phyloP scores from a whole-genome alignment of 2,888 invertebrate genomes.

The Rhodophaea formosa region DNA sequence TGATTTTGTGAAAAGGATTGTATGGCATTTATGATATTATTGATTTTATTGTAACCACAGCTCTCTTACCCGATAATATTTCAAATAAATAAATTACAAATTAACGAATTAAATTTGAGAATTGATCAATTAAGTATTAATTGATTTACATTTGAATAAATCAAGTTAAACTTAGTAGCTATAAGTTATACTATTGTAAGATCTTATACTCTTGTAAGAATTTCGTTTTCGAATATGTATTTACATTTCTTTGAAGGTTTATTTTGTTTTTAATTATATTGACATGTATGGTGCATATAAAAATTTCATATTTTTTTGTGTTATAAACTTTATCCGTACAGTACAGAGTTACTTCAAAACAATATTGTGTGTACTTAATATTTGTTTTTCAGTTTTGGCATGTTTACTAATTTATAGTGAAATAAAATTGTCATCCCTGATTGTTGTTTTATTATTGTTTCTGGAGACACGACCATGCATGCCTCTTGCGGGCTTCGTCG shows the following conservation, averaged over 20 bases:
- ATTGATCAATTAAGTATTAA: too few species aligned
- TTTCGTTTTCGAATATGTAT: not conserved
- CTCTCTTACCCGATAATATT: not conserved
- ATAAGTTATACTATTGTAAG: too few species aligned
- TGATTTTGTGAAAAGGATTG: not conserved
- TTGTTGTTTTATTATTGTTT: slow-evolving; percentile 8
- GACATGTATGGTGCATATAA: slow-evolving; percentile 1
- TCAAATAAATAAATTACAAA: not conserved
- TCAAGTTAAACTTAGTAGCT: too few species aligned
- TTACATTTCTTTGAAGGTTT: slow-evolving; percentile 24
- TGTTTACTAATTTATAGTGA: slow-evolving; percentile 7
- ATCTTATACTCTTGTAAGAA: too few species aligned
- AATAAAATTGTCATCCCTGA: slow-evolving; percentile 18
- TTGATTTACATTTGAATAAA: too few species aligned
- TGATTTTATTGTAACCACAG: not conserved
- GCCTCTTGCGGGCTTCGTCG: too few species aligned
- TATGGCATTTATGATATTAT: slow-evolving; percentile 12
- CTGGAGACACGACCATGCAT: not conserved
- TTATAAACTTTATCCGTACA: not conserved
- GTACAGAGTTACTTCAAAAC: not conserved
- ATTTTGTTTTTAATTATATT: slow-evolving; percentile 11
- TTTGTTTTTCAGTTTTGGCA: slow-evolving; percentile 10
- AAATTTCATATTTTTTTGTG: not conserved
- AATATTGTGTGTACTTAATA: slow-evolving; percentile 11
- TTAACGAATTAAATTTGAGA: too few species aligned